These are phyloP conservation scores for Lapara coniferarum DNA, from an alignment of 2,888 invertebrate species.

Conservation along the genomic window DNA sequence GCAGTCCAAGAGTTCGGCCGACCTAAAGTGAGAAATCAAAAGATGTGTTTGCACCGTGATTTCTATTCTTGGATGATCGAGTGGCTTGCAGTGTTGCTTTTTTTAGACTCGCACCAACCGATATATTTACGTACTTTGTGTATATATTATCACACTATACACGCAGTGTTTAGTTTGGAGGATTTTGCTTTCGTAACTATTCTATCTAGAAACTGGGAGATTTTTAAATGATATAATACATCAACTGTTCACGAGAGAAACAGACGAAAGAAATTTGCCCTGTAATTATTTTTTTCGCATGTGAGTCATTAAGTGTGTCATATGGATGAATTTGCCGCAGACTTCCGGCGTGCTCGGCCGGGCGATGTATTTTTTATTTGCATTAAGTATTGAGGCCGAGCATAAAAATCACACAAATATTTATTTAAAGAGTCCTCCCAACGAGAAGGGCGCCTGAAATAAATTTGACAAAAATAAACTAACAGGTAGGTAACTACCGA, in stretches of 20 bases:
- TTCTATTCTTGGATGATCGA: constrained; percentile 56
- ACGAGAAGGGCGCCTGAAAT: constrained; percentile 13
- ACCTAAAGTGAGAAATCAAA: constrained; percentile 47
- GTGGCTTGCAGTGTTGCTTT: constrained; percentile 42
- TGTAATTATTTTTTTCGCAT: constrained; percentile 6
- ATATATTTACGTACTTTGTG: constrained; percentile 21
- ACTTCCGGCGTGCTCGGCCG: not conserved
- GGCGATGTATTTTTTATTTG: constrained; percentile 3
- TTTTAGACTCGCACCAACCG: constrained; percentile 38
- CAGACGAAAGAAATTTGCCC: no score
- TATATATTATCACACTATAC: constrained; percentile 25
- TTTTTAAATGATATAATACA: not conserved
- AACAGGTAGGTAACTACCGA: not conserved
- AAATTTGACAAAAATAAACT: constrained; percentile 1
- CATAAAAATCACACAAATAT: constrained; percentile 17
- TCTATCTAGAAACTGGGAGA: not conserved
- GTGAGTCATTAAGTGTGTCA: constrained; percentile 18
- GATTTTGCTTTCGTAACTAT: constrained; percentile 20
- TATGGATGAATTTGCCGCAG: constrained; percentile 14
- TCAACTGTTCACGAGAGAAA: not conserved
- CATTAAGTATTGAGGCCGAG: constrained; percentile 13
- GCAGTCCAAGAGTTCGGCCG: not conserved
- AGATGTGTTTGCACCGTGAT: constrained; percentile 44
- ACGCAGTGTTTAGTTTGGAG: constrained; percentile 4
- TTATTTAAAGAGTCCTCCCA: not conserved